Percentiles rank a stretch among this genome's conserved stretches.
Conservation (phyloP, 1,140 invertebrate genomes). For the Heliconius congener region DNA sequence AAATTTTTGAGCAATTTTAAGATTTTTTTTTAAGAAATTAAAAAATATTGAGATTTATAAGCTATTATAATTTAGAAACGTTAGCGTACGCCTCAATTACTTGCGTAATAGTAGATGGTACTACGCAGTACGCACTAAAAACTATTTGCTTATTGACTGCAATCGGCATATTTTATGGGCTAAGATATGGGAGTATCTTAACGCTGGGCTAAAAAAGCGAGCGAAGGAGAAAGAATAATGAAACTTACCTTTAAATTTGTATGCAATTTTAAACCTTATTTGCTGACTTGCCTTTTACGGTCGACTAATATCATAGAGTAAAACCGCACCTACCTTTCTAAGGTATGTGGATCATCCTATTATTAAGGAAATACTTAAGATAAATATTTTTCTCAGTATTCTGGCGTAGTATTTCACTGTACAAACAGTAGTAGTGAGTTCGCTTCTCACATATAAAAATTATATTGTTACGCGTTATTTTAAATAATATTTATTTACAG, state of each 20-base stretch:
- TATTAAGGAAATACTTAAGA: not conserved
- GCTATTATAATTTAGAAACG: not conserved
- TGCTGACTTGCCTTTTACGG: not conserved
- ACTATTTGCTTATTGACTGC: not conserved
- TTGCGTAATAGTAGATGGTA: not conserved
- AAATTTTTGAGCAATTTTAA: no score
- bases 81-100: not conserved
- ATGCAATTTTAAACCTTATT: not conserved
- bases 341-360: not conserved
- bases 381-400: not conserved
- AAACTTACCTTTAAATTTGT: not conserved
- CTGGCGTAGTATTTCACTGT: not conserved
- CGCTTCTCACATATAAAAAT: no score
- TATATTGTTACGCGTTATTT: no score
- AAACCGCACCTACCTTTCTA: not conserved
- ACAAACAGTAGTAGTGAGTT: no score
- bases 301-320: not conserved
- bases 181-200: no score
- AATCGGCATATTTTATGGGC: not conserved
- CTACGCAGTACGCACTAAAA: not conserved
- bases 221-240: not conserved
- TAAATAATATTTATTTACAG: no score
- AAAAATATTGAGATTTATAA: no score
- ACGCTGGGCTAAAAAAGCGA: no score
- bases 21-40: no score